These are phyloP conservation scores for Anguilla japonica DNA, from an alignment of 2,113 vertebrate genomes.

Conservation along the genomic window DNA sequence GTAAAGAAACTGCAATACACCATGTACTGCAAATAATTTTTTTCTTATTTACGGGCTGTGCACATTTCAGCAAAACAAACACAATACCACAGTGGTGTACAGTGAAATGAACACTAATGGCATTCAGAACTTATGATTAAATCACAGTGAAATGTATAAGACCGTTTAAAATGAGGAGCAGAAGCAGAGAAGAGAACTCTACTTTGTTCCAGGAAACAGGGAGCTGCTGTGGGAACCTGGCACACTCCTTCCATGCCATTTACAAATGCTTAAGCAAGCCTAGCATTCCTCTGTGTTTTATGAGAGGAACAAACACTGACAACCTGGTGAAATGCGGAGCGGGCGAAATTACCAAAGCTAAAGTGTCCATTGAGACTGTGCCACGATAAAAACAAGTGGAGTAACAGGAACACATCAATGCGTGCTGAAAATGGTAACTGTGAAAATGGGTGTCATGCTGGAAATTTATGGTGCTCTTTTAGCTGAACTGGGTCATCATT, in stretches of 20 bases:
- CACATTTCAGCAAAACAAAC: background rate
- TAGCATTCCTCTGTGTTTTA: constrained; percentile 14
- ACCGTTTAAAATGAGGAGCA: background rate
- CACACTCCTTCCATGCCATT: background rate
- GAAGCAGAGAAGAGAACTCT: background rate
- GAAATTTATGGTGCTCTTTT: background rate
- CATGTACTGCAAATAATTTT: background rate
- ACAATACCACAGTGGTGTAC: background rate
- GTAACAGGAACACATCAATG: background rate
- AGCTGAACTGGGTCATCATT: background rate
- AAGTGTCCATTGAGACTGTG: background rate
- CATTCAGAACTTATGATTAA: too few species aligned
- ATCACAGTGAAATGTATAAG: background rate
- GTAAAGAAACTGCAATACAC: background rate
- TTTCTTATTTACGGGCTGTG: background rate
- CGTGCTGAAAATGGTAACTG: background rate
- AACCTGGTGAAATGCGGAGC: constrained; percentile 3
- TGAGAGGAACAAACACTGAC: constrained; percentile 13
- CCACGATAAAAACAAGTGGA: background rate
- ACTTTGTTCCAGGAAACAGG: background rate
- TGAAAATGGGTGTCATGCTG: background rate
- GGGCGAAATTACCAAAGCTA: constrained; percentile 5
- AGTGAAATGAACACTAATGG: background rate
- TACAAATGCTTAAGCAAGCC: constrained; percentile 22
- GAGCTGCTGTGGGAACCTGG: constrained; percentile 24